Base-by-base conservation (phyloP, 2,797 vertebrate genomes). In the Rousettus madagascariensis region DNA sequence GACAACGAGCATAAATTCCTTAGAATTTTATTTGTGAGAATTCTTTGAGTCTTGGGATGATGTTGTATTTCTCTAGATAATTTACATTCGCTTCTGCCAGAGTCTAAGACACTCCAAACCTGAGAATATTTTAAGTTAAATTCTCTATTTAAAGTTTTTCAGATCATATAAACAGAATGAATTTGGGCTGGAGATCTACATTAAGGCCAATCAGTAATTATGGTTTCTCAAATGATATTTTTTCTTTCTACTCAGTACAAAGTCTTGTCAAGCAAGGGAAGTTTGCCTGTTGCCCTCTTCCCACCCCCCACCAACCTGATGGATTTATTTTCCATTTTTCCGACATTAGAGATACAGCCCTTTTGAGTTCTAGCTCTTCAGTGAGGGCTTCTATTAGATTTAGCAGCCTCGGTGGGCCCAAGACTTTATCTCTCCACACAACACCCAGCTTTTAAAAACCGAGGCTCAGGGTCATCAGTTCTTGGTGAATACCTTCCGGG, bases 41-140 rank as follows among this genome's bases (percentile, higher is more conserved):
- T 87, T 92, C 51, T 83, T 88, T 84, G n/a, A 78, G n/a, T 77
- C 30, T 57, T 65, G 20, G 10, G 28, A 77, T 84, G 30, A 71
- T 63, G 63, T 55, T 84, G 46, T 46, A 9, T 71, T 82, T 89
- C 43, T 88, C 33, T 30, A 53, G 53, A 83, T 53, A 61, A 66
- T 85, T 84, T 72, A 49, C 24, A 55, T 63, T 85, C 86, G 77
- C 33, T 71, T 93, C 66, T 93, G 38, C 51, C 33, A 61, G 36
- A 15, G 16, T 89, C 61, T 92, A 51, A 22, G 12, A 33, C 24
- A 83, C 49, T 77, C 20, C 8, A 59, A 79, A 66, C n/a, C 38
- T 90, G 51, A 85, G 46, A 79, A 24, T 75, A 80, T 28, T 55
- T 90, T 86, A 83, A 85, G 22, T 53, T 86, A 79, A 87, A 78